Evolutionary conservation across 2,113 vertebrate species (phyloP).

Genomic region (Mirza zaza): DNA sequence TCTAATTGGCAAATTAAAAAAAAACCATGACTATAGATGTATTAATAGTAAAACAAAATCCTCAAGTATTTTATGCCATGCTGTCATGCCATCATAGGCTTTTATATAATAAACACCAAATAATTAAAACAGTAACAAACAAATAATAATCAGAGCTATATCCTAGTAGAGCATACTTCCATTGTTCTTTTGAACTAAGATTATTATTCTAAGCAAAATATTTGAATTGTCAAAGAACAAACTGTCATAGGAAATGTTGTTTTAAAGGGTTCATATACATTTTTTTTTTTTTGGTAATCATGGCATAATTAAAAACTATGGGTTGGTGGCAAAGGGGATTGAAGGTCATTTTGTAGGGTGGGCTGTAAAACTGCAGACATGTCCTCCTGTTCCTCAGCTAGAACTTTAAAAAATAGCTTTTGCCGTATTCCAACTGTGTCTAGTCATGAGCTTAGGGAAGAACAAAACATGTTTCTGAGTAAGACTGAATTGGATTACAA

Average conservation of each 20-base stretch:
- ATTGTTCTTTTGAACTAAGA: background rate
- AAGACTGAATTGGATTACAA: background rate
- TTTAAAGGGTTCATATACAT: background rate
- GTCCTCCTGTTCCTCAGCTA: background rate
- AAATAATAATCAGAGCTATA: background rate
- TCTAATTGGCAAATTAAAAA: background rate
- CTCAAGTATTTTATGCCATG: background rate
- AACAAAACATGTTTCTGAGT: background rate
- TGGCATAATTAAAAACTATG: background rate
- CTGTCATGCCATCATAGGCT: background rate
- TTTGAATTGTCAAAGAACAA: background rate
- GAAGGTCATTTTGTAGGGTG: background rate
- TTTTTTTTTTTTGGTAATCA: background rate
- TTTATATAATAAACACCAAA: constrained; percentile 23
- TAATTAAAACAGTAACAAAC: background rate
- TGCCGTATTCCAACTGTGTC: background rate
- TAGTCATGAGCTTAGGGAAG: background rate
- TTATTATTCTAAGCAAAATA: background rate
- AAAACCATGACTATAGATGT: background rate
- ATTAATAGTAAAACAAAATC: background rate
- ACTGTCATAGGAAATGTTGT: background rate
- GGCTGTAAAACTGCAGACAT: background rate
- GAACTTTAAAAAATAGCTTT: background rate
- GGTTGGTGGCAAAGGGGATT: background rate
- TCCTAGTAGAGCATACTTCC: background rate